These are phyloP conservation scores for Phrynocephalus forsythii DNA, from an alignment of 2,797 vertebrate species.

Conservation along the genomic window DNA sequence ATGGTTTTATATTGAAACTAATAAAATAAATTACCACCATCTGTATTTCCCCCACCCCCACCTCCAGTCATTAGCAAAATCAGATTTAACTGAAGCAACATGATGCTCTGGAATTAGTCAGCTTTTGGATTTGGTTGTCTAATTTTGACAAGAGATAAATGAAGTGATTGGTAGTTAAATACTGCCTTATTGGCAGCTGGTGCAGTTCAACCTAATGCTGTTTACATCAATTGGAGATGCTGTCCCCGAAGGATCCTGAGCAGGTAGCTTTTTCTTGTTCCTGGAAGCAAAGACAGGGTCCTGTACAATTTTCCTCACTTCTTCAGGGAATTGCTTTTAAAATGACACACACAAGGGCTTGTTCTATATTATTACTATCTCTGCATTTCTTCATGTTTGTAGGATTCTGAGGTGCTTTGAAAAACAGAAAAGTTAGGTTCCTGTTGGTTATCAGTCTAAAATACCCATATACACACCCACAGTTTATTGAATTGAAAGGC, in stretches of 20 bases:
- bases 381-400: background rate
- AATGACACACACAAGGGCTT: background rate
- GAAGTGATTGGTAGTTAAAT: slow-evolving; percentile 22
- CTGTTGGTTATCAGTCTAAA: too few relatives aligned
- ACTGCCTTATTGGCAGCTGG: slow-evolving; percentile 32
- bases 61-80: slow-evolving; percentile 2
- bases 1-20: slow-evolving; percentile 18
- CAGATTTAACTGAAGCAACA: background rate
- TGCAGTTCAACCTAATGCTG: slow-evolving; percentile 23
- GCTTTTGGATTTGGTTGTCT: slow-evolving; percentile 16
- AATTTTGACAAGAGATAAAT: background rate
- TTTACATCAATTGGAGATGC: slow-evolving; percentile 8
- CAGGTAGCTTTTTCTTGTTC: background rate
- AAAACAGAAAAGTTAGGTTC: background rate
- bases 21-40: slow-evolving; percentile 14
- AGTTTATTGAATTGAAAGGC: background rate
- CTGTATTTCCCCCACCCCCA: background rate
- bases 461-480: background rate
- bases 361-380: background rate
- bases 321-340: background rate
- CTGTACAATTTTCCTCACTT: slow-evolving; percentile 1
- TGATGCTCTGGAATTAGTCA: background rate
- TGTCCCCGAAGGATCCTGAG: background rate
- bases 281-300: background rate
- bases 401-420: background rate